These are phyloP conservation scores for Cephalopholis sonnerati DNA, from an alignment of 2,113 vertebrate genomes.

Conservation along the genomic window DNA sequence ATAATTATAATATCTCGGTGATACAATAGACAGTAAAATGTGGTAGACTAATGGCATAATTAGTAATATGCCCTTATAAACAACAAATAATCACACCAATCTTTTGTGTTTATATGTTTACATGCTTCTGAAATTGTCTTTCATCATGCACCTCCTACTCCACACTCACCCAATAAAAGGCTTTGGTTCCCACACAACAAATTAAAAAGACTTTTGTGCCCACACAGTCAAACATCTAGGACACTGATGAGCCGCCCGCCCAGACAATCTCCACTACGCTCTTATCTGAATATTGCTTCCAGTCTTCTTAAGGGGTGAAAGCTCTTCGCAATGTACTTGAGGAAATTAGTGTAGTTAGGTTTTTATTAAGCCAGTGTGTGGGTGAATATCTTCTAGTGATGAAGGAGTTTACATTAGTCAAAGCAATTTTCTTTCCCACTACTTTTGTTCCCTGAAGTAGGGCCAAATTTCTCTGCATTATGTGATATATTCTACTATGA, in stretches of 20 bases:
- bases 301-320: conserved; percentile 20
- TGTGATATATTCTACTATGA: not conserved
- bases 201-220: conserved; percentile 40
- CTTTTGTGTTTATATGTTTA: not conserved
- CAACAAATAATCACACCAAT: not conserved
- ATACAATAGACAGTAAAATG: not conserved
- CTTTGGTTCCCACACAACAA: conserved; percentile 39
- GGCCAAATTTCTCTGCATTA: not conserved
- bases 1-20: not conserved
- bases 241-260: conserved; percentile 15
- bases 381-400: conserved; percentile 34
- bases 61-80: not conserved
- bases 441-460: conserved; percentile 3
- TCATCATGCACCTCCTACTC: conserved; percentile 27
- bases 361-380: conserved; percentile 19
- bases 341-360: conserved; percentile 16
- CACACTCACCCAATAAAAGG: conserved; percentile 31
- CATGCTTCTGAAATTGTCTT: conserved; percentile 1
- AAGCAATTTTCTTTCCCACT: conserved; percentile 37
- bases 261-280: conserved; percentile 3
- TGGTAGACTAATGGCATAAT: not conserved
- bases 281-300: conserved; percentile 22
- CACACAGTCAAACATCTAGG: conserved; percentile 48
- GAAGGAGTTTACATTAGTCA: conserved; percentile 36
- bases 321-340: conserved; percentile 28